Percentiles rank a stretch among this genome's conserved stretches.
Conservation (phyloP, 2,797 vertebrate species). For the Scolopax rusticola region DNA sequence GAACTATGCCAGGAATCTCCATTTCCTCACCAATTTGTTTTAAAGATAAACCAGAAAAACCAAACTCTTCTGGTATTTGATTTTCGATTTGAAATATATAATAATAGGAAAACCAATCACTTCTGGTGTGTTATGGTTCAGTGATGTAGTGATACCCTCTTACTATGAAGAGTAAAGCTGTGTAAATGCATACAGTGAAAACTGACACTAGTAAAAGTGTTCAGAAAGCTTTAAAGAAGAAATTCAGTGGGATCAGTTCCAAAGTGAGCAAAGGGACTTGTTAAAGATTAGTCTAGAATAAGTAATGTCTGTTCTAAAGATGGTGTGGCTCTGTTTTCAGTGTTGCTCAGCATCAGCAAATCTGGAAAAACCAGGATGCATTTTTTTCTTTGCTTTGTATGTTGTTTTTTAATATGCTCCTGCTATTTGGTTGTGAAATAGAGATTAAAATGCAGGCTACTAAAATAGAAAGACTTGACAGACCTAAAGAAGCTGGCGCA, state of each 20-base stretch:
- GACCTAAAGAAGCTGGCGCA: background rate
- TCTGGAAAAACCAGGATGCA: background rate
- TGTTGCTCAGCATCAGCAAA: constrained; percentile 13
- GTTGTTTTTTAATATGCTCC: background rate
- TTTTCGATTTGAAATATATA: background rate
- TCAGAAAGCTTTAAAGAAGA: background rate
- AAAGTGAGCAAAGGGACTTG: background rate
- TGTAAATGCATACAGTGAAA: background rate
- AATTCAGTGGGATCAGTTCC: background rate
- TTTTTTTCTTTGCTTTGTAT: background rate
- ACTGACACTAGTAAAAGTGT: fast-evolving
- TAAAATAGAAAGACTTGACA: background rate
- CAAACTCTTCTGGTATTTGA: background rate
- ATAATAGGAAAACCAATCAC: background rate
- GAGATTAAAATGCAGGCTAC: background rate
- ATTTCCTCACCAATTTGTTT: background rate
- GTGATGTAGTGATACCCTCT: background rate
- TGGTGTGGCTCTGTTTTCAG: background rate
- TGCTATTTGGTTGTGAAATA: background rate
- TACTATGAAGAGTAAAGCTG: background rate
- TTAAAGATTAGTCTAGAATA: background rate
- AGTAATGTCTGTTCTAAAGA: background rate
- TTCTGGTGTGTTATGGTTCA: background rate
- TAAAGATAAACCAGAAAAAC: background rate
- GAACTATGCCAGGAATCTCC: background rate